Percentiles rank a stretch among this genome's conserved stretches.
These are phyloP conservation scores for Brachypalpus laphriformis DNA, from an alignment of 2,888 invertebrate species.

Conservation along the genomic window DNA sequence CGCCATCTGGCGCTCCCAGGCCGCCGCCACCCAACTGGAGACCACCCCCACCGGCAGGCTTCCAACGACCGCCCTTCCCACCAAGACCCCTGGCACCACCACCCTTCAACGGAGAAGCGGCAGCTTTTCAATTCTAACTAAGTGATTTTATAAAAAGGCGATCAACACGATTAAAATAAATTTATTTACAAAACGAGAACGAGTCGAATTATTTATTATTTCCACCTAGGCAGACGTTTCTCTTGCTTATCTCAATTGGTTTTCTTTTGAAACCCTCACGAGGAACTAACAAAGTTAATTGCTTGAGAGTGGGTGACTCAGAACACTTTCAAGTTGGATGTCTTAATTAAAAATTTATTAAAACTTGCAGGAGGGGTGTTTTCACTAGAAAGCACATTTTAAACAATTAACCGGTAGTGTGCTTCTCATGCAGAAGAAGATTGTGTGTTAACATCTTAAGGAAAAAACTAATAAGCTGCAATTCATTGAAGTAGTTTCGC, in stretches of 20 bases:
- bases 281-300: neutral
- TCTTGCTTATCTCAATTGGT: conserved; percentile 40
- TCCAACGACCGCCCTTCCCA: conserved; percentile 87
- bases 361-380: neutral
- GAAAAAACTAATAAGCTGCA: too few species aligned
- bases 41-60: conserved; percentile 85
- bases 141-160: conserved; percentile 31
- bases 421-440: neutral
- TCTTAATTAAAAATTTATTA: conserved; percentile 14
- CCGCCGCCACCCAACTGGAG: conserved; percentile 88
- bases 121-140: conserved; percentile 75
- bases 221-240: neutral
- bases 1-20: conserved; percentile 83
- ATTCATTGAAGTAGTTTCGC: too few species aligned
- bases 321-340: neutral
- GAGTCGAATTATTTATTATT: neutral
- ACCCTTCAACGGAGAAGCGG: conserved; percentile 82
- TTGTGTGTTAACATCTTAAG: too few species aligned
- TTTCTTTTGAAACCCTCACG: neutral
- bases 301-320: conserved; percentile 7
- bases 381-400: neutral
- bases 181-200: conserved; percentile 22
- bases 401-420: neutral
- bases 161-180: conserved; percentile 63
- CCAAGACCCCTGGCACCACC: conserved; percentile 90